Percentiles rank a stretch among this genome's conserved stretches.
phyloP scores from a whole-genome alignment of 2,888 invertebrate species.

The Drosophila prostipennis region DNA sequence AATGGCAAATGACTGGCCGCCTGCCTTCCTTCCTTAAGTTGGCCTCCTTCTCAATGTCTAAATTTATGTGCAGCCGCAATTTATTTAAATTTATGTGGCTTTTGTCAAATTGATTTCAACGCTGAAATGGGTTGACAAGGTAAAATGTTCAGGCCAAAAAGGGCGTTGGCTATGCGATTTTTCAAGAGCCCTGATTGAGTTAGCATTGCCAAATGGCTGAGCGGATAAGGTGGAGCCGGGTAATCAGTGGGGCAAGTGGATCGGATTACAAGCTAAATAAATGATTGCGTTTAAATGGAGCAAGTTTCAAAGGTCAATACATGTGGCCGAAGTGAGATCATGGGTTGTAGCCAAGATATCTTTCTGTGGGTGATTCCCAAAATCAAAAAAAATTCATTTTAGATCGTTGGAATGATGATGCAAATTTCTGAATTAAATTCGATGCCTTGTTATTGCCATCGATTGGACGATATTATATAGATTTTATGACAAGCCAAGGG shows the following conservation, averaged over 20 bases:
- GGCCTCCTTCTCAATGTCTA: conserved; percentile 61
- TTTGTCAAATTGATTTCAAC: conserved; percentile 80
- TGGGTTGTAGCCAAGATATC: too few relatives aligned
- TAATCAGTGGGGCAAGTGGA: conserved; percentile 41
- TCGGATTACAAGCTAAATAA: conserved; percentile 18
- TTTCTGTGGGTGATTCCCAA: too few relatives aligned
- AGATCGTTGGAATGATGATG: neutral
- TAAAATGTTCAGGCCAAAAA: conserved; percentile 38
- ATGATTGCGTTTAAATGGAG: neutral
- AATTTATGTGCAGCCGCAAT: conserved; percentile 76
- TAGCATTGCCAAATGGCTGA: conserved; percentile 39
- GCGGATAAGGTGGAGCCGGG: conserved; percentile 37
- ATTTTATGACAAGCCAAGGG: conserved; percentile 64
- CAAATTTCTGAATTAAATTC: too few relatives aligned
- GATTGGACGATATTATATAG: conserved; percentile 64
- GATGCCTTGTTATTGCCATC: conserved; percentile 58
- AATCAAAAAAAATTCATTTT: too few relatives aligned
- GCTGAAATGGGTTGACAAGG: conserved; percentile 78
- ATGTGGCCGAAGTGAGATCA: too few relatives aligned
- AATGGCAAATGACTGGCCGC: conserved; percentile 33
- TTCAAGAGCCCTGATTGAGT: conserved; percentile 65
- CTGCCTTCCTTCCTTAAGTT: conserved; percentile 5
- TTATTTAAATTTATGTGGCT: conserved; percentile 81
- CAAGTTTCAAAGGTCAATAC: neutral
- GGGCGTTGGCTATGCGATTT: conserved; percentile 37